These are phyloP conservation scores for Cetonia aurata DNA, from an alignment of 2,888 invertebrate genomes.

Conservation along the genomic window DNA sequence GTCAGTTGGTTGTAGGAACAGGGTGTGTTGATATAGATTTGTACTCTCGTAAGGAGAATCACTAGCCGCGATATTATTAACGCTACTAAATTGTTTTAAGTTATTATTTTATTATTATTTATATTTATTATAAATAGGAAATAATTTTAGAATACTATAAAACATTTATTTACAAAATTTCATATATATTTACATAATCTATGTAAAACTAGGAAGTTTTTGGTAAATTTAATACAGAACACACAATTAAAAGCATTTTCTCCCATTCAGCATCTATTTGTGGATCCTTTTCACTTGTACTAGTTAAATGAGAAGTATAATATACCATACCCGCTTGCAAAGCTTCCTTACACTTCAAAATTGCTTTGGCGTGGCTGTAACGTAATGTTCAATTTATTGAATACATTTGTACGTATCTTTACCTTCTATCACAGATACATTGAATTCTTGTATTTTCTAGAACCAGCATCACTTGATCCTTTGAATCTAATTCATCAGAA, in stretches of 20 bases:
- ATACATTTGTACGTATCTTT: constrained; percentile 51
- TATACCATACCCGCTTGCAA: constrained; percentile 58
- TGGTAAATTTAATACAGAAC: neutral
- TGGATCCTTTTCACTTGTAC: constrained; percentile 54
- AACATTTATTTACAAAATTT: neutral
- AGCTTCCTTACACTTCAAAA: constrained; percentile 59
- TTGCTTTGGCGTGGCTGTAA: constrained; percentile 69
- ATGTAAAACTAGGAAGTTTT: neutral
- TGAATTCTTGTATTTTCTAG: constrained; percentile 62
- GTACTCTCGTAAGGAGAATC: too few relatives aligned
- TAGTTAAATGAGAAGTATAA: constrained; percentile 61
- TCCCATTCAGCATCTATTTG: constrained; percentile 56
- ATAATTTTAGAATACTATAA: neutral
- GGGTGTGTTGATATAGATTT: too few relatives aligned
- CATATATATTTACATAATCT: neutral
- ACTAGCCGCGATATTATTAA: too few relatives aligned
- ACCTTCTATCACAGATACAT: constrained; percentile 65
- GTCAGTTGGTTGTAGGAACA: too few relatives aligned
- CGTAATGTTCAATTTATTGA: constrained; percentile 47
- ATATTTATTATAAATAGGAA: too few relatives aligned
- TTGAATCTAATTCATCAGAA: constrained; percentile 48
- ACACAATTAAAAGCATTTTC: constrained; percentile 49
- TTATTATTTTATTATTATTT: too few relatives aligned
- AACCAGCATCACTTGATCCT: constrained; percentile 59
- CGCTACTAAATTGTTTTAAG: too few relatives aligned